Conservation (phyloP, 2,113 vertebrate genomes). For the Tretioscincus oriximinensis region DNA sequence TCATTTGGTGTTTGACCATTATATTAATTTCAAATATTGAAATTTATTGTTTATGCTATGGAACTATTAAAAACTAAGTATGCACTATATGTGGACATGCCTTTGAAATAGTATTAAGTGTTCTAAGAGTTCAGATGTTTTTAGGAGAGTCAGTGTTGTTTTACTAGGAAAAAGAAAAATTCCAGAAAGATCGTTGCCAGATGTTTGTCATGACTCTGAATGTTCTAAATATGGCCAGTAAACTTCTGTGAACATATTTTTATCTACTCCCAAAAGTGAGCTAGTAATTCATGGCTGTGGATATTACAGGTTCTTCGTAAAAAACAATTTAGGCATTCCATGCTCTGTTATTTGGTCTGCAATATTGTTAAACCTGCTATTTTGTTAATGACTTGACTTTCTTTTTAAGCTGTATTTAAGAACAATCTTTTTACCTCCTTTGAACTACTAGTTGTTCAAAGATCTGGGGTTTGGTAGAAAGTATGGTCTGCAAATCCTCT, state of each 20-base stretch:
- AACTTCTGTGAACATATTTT: slow-evolving; percentile 61
- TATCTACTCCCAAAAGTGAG: slow-evolving; percentile 66
- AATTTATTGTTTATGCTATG: slow-evolving; percentile 12
- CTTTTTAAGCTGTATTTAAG: slow-evolving; percentile 20
- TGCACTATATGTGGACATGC: slow-evolving; percentile 44
- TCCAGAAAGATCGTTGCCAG: slow-evolving; percentile 72
- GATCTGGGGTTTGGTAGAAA: neutral
- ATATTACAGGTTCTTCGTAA: slow-evolving; percentile 48
- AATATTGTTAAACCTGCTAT: slow-evolving; percentile 54
- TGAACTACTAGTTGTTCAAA: neutral
- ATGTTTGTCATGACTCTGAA: slow-evolving; percentile 68
- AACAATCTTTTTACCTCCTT: slow-evolving; percentile 6
- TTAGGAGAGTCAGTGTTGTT: slow-evolving; percentile 52
- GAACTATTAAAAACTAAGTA: slow-evolving; percentile 54
- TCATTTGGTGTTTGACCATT: no score
- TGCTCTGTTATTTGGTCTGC: slow-evolving; percentile 34
- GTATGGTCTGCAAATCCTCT: no score
- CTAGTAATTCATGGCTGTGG: slow-evolving; percentile 60
- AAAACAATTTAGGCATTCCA: slow-evolving; percentile 48
- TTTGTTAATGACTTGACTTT: slow-evolving; percentile 53
- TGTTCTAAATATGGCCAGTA: slow-evolving; percentile 73
- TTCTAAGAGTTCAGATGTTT: slow-evolving; percentile 20
- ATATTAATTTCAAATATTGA: neutral
- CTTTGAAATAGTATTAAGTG: slow-evolving; percentile 54
- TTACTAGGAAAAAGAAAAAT: slow-evolving; percentile 65